These are phyloP conservation scores for Capitulum mitella DNA, from an alignment of 2,888 invertebrate species.

Conservation along the genomic window DNA sequence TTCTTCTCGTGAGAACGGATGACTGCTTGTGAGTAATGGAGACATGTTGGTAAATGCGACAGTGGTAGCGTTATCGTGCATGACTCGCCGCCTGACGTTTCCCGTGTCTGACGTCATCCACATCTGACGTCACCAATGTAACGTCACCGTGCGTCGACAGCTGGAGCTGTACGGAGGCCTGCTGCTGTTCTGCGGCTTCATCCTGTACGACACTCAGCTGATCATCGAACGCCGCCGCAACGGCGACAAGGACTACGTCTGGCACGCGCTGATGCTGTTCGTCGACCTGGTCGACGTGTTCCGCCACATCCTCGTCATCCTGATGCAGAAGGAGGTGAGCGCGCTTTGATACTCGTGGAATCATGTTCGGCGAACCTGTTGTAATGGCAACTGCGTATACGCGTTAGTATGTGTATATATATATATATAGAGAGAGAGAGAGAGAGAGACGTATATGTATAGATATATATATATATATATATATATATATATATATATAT, in stretches of 20 bases:
- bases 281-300: constrained; percentile 91
- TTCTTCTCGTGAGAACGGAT: too few relatives aligned
- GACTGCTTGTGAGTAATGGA: too few relatives aligned
- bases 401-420: neutral
- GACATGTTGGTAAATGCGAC: too few relatives aligned
- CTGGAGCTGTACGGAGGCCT: constrained; percentile 80
- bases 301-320: constrained; percentile 79
- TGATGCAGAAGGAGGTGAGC: constrained; percentile 69
- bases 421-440: neutral
- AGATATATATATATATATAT: constrained; percentile 28
- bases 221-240: constrained; percentile 85
- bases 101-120: too few relatives aligned
- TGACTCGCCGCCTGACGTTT: too few relatives aligned
- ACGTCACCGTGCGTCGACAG: too few relatives aligned
- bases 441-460: neutral
- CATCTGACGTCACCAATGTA: too few relatives aligned
- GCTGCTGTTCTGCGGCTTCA: constrained; percentile 85
- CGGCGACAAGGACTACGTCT: constrained; percentile 87
- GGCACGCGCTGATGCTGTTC: constrained; percentile 87
- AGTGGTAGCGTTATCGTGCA: too few relatives aligned
- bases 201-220: constrained; percentile 93
- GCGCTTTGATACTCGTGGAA: too few relatives aligned
- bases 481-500: constrained; percentile 27
- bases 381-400: too few relatives aligned
- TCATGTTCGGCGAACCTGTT: too few relatives aligned